Percentiles rank a stretch among this genome's conserved stretches.
These are phyloP conservation scores for Myrmophylax atrothorax DNA, from an alignment of 2,113 vertebrate species.

Conservation along the genomic window DNA sequence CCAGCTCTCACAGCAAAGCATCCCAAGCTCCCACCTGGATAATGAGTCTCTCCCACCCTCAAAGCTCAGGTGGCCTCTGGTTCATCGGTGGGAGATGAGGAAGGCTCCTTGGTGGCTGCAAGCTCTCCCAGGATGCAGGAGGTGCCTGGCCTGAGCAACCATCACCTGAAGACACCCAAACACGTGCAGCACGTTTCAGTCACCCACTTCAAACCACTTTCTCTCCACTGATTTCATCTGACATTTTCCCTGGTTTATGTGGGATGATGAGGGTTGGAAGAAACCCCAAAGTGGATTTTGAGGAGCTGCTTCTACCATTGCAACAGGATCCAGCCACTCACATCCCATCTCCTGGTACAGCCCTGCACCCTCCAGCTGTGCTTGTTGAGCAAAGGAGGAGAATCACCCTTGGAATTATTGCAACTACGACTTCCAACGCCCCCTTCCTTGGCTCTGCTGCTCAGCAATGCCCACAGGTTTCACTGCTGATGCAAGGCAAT, in stretches of 20 bases:
- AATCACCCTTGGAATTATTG: background rate
- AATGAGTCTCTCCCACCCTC: background rate
- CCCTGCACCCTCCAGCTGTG: background rate
- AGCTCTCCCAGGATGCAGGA: background rate
- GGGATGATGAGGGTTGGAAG: background rate
- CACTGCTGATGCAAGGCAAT: background rate
- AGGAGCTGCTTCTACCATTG: background rate
- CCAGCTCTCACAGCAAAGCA: rapidly evolving
- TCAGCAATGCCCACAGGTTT: background rate
- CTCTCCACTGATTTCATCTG: background rate
- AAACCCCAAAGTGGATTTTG: background rate
- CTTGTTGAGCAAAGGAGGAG: background rate
- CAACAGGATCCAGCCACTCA: background rate
- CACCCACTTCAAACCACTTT: background rate
- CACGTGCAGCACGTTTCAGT: background rate
- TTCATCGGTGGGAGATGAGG: background rate
- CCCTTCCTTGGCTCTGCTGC: background rate
- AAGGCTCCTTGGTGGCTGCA: background rate
- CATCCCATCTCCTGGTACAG: rapidly evolving
- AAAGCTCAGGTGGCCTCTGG: background rate
- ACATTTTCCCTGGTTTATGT: background rate
- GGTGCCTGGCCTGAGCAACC: background rate
- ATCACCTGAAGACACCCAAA: background rate
- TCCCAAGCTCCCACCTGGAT: background rate
- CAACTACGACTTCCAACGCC: rapidly evolving